Conservation (phyloP, 2,888 invertebrate genomes). For the Catonia carolina region DNA sequence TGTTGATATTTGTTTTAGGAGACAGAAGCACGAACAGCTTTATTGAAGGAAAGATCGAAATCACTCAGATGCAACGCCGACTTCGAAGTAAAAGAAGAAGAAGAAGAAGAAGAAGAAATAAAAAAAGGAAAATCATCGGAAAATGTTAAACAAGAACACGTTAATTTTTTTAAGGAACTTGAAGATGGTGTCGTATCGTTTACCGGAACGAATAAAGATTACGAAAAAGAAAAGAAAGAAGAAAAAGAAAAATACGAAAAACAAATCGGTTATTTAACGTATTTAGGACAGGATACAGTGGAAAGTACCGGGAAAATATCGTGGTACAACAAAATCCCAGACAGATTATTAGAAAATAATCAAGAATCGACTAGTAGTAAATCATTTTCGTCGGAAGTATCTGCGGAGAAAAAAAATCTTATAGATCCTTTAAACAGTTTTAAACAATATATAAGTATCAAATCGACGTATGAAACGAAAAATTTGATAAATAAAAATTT, state of each 20-base stretch:
- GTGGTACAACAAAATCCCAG: slow-evolving; percentile 79
- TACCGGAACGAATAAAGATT: slow-evolving; percentile 69
- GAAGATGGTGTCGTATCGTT: slow-evolving; percentile 62
- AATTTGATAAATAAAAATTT: slow-evolving; percentile 36
- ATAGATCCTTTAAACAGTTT: slow-evolving; percentile 71
- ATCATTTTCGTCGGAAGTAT: slow-evolving; percentile 48
- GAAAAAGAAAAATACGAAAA: slow-evolving; percentile 96
- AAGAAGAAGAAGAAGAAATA: slow-evolving; percentile 31
- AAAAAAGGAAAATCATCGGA: too few relatives aligned
- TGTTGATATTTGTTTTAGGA: slow-evolving; percentile 53
- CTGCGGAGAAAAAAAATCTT: slow-evolving; percentile 57
- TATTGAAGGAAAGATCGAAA: slow-evolving; percentile 61
- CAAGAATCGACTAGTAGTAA: too few relatives aligned
- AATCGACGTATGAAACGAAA: slow-evolving; percentile 26
- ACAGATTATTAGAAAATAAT: slow-evolving; percentile 45
- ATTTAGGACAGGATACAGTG: slow-evolving; percentile 88
- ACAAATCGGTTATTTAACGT: slow-evolving; percentile 92
- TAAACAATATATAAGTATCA: slow-evolving; percentile 45
- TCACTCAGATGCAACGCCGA: slow-evolving; percentile 42
- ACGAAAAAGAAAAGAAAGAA: slow-evolving; percentile 81
- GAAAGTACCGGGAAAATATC: slow-evolving; percentile 76
- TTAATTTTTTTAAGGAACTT: slow-evolving; percentile 81
- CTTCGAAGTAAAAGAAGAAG: slow-evolving; percentile 31
- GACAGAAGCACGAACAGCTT: slow-evolving; percentile 70
- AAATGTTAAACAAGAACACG: slow-evolving; percentile 47